Evolutionary conservation across 1,140 invertebrate species (phyloP), one percentile per base, ranked within the genome.

Genomic region (Agrilus planipennis): DNA sequence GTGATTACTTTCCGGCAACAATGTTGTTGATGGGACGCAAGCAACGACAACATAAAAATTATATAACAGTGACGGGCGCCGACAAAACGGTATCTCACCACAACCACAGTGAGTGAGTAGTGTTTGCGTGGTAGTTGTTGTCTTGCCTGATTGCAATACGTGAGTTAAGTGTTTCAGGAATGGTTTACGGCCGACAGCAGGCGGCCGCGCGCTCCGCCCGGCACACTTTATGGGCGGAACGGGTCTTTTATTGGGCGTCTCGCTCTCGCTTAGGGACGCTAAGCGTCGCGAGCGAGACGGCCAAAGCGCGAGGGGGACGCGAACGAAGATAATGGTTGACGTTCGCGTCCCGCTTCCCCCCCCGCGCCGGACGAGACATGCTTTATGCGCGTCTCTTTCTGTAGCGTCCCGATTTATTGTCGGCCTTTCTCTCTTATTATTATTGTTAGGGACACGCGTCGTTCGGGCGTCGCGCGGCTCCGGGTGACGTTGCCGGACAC

Each of bases 241-340:
- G 49, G 48, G n/a, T n/a, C n/a, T n/a, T n/a, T n/a, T 46, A 46
- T 39, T 28, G 21, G 42, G 42, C 42, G 17, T 36, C 43, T 20
- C 18, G n/a, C 39, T 36, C 23, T 35, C 14, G 15, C n/a, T n/a
- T 21, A 22, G 18, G 39, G 31, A 16, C 20, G 25, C 19, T 14
- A 39, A 16, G 22, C 14, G 28, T 23, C 34, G 12, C 15, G 20
- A 41, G 53, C 47, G 39, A 40, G 53, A 55, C 40, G 48, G 41
- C 38, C 5, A n/a, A n/a, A n/a, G n/a, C 21, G 18, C 31, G 38
- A 36, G 49, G 51, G 54, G 54, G 56, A 53, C 46, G 53, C 54
- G n/a, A n/a, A n/a, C n/a, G n/a, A 51, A 60, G 57, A 61, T 61
- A 61, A 61, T 61, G 59, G 59, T 60, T 61, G 60, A 58, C 57